These are phyloP conservation scores for Cryptoleucopteryx plumbea DNA, from an alignment of 2,113 vertebrate species.

Conservation along the genomic window DNA sequence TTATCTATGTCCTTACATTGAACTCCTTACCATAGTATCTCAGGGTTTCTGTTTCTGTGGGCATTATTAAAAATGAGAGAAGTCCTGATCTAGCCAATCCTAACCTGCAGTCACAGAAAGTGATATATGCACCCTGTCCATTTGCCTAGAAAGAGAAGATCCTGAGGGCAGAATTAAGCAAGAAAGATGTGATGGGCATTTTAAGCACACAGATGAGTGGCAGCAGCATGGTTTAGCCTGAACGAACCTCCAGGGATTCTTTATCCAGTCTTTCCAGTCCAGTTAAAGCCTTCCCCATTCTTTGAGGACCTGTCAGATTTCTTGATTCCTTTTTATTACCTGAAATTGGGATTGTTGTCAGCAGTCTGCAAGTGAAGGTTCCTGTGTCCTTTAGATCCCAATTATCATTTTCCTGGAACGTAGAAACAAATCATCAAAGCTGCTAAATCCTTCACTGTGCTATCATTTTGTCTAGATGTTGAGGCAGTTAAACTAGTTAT, in stretches of 20 bases:
- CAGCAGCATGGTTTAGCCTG: neutral
- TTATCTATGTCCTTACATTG: neutral
- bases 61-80: conserved; percentile 4
- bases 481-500: neutral
- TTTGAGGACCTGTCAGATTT: neutral
- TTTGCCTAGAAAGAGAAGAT: neutral
- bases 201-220: neutral
- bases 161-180: neutral
- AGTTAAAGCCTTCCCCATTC: neutral
- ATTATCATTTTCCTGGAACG: neutral
- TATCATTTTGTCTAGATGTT: neutral
- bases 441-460: neutral
- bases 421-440: neutral
- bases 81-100: neutral
- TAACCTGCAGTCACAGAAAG: neutral
- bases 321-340: neutral
- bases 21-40: neutral
- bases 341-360: neutral
- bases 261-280: neutral
- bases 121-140: neutral
- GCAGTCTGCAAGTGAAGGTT: neutral
- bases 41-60: neutral
- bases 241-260: neutral
- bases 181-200: neutral
- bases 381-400: neutral